Evolutionary conservation across 2,888 invertebrate species (phyloP), one percentile per base, ranked within the genome.

Genomic region (Anarsia innoxiella): DNA sequence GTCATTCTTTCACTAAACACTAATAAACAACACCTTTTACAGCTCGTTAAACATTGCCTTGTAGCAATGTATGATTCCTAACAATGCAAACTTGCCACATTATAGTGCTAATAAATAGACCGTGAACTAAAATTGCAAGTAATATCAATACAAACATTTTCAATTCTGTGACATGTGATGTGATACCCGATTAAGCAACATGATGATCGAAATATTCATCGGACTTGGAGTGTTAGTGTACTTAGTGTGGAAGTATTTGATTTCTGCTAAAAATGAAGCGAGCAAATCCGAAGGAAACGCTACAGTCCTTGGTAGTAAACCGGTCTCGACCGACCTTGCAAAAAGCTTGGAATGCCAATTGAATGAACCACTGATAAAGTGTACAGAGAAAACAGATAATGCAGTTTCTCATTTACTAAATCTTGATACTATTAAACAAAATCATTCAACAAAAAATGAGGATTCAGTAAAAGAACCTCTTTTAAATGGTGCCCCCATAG

Each of bases 201-300:
- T 83, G 84, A 56, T 83, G 45, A 66, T 70, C 45, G 79, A 78
- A 69, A 53, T 72, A 31, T 51, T 84, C 11, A 65, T 83, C 46
- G 78, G 80, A 39, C 44, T 82, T 31, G 70, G 71, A 44, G 62
- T 74, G 32, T 43, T 82, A 31, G 43, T 73, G 31, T 77, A 66
- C 51, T 49, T 82, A 32, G 37, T 80, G 29, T 82, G 79, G 75
- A 83, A 77, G 46, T 79, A 65, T 59, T 48, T 74, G 16, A 31
- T 64, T 12, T 41, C 63, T 9, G 32, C 37, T n/a, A 58, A 61
- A 40, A 46, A 46, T 25, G 39, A 51, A 14, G 31, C 9, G 9
- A n/a, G n/a, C n/a, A 23, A 34, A 34, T 13, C 13, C 6, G 12
- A 23, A 12, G 13, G n/a, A 9, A 12, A 32, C 13, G 31, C 2